Evolutionary conservation across 2,888 invertebrate species (phyloP).

Genomic region (Ashinkailepas kermadecensis): DNA sequence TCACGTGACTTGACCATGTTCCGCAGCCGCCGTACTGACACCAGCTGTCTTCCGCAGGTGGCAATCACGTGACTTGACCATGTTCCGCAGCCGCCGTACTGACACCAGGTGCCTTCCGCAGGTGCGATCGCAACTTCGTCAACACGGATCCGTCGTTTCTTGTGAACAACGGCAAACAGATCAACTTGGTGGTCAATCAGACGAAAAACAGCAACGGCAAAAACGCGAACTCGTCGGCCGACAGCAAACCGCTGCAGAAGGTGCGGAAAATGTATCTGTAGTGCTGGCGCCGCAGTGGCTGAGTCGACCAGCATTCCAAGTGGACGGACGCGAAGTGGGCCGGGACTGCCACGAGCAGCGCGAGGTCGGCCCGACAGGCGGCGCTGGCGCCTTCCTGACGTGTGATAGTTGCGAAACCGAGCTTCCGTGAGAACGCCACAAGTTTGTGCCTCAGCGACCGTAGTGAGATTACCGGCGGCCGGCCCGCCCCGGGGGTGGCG

Average conservation of each 20-base stretch:
- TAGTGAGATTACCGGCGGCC: neutral
- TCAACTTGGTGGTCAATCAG: constrained; percentile 7
- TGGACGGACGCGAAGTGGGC: neutral
- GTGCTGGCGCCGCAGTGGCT: neutral
- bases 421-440: neutral
- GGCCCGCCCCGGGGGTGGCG: no score
- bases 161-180: constrained; percentile 15
- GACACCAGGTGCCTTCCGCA: neutral
- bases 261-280: constrained; percentile 18
- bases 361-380: neutral
- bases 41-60: no score
- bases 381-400: neutral
- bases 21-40: no score
- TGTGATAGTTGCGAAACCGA: constrained; percentile 9
- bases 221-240: constrained; percentile 3
- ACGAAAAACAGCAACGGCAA: constrained; percentile 19
- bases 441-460: constrained; percentile 7
- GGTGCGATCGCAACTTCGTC: constrained; percentile 1
- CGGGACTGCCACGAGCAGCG: neutral
- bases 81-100: neutral
- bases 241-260: constrained; percentile 9
- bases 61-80: neutral
- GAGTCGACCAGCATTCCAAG: neutral
- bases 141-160: neutral
- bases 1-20: no score